Base-by-base conservation (phyloP, 64 coral and sea anemone species). In the Actinia tenebrosa region DNA sequence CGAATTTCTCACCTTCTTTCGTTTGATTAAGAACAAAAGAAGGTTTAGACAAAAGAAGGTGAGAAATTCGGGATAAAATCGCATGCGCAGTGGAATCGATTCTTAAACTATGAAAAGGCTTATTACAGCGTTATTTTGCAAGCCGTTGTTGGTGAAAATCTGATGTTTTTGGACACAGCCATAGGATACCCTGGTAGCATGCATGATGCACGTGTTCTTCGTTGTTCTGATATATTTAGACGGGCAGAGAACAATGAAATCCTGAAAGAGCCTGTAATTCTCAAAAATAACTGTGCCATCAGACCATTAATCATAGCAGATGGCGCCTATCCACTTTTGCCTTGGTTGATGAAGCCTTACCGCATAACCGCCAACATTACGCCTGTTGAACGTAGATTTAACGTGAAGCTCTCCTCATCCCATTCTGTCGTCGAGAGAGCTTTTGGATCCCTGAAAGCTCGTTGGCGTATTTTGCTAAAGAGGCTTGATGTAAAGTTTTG, bases 331-430 rank as follows among this genome's bases (percentile, higher is more conserved):
- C 83, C 89, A 23, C 71, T 91, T 80, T 46, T 91, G 17, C 83
- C 89, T 46, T 91, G 83, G 83, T 66, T 91, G 37, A 79, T 91
- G 72, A 91, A 85, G 44, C 89, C 83, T 56, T 86, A 91, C 61
- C 80, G 82, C 16, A 86, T 78, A 60, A 91, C 78, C 50, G 66
- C 60, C 15, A 85, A 58, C 56, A 58, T 58, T 58, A 14, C 69
- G 85, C 44, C 82, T 37, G 62, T 58, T 27, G 44, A 89, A 84
- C 88, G 53, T 43, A 59, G 45, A 46, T 84, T 83, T 60, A 89
- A 89, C 62, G 81, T 60, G 84, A 83, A 23, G 44, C 64, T 89
- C 63, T 89, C 81, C 53, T 89, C 88, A 45, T 55, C 88, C 45
- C 44, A 62, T 30, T 27, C 64, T 22, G 27, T 50, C 59, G 84